Conservation (phyloP, 2,797 vertebrate species). For the Enoplosus armatus region DNA sequence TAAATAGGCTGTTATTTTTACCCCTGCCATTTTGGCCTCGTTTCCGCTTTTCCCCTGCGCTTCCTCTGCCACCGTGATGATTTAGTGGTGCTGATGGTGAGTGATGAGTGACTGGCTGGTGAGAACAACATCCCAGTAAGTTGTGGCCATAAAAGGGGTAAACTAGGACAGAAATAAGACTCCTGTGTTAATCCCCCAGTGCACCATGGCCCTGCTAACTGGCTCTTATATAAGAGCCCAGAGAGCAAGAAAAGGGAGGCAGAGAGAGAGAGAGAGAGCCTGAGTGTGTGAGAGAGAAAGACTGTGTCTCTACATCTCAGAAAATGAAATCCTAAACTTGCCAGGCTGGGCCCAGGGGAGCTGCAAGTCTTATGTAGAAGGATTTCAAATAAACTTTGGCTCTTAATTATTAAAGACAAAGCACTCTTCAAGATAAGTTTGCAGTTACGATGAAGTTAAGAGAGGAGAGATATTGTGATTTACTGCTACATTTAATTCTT, state of each 20-base stretch:
- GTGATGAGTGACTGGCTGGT: constrained; percentile 64
- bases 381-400: constrained; percentile 75
- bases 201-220: constrained; percentile 79
- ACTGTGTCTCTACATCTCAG: constrained; percentile 55
- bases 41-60: constrained; percentile 81
- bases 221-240: constrained; percentile 82
- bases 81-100: constrained; percentile 72
- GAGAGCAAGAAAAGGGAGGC: constrained; percentile 68
- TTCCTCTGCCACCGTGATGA: constrained; percentile 75
- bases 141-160: constrained; percentile 69
- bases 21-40: constrained; percentile 87
- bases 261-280: constrained; percentile 39
- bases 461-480: constrained; percentile 46
- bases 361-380: constrained; percentile 65
- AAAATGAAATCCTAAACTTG: constrained; percentile 75
- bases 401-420: constrained; percentile 80
- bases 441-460: constrained; percentile 48
- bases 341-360: constrained; percentile 64
- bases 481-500: constrained; percentile 23
- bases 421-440: constrained; percentile 66
- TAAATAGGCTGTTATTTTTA: constrained; percentile 89
- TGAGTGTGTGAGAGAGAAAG: constrained; percentile 53
- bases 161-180: constrained; percentile 79
- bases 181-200: constrained; percentile 80
- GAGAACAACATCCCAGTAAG: constrained; percentile 59